Base-by-base conservation (phyloP, 1,140 invertebrate species). In the Atta texana region DNA sequence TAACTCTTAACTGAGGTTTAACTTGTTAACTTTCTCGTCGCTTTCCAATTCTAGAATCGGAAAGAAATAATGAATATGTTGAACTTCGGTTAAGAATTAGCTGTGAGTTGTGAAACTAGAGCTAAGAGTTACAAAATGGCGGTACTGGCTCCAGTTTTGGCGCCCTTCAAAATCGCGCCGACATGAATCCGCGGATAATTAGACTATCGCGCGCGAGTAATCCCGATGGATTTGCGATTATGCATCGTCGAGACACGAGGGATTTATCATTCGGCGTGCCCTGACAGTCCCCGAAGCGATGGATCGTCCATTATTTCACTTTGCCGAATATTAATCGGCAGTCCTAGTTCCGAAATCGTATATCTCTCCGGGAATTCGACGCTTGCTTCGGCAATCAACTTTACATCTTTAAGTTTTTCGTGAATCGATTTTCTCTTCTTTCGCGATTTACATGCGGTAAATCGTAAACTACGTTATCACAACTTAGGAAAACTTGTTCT, bases 241-340 rank as follows among this genome's bases (percentile, higher is more conserved):
- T 64, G 77, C 76, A 69, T 81, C 74, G 44, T 53, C 57, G 68
- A 51, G 82, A 49, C 53, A 85, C 64, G 59, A 64, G 69, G 71
- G 84, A 89, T 91, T 91, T 86, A 90, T 90, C 89, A 90, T 59
- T 66, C 78, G 66, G 64, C 74, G 68, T 66, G 24, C 51, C 55
- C 24, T 49, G 61, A 34, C 49, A 16, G 66, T 6, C 21, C 66
- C 5, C 66, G 66, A 69, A 69, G 66, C 24, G 24, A 31, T n/a
- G 7, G 49, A 68, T 90, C 80, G 89, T 87, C 81, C 85, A 88
- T 88, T 84, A 86, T 91, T 90, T 90, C 89, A 86, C 77, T 90
- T 90, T 88, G 71, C 59, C 72, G 31, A 75, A 71, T 76, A 88
- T 90, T 90, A 90, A 91, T 91, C 88, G 82, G 81, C n/a, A 78